These are phyloP conservation scores for Drosophila lacertosa DNA, from an alignment of 1,140 invertebrate species.

Conservation along the genomic window DNA sequence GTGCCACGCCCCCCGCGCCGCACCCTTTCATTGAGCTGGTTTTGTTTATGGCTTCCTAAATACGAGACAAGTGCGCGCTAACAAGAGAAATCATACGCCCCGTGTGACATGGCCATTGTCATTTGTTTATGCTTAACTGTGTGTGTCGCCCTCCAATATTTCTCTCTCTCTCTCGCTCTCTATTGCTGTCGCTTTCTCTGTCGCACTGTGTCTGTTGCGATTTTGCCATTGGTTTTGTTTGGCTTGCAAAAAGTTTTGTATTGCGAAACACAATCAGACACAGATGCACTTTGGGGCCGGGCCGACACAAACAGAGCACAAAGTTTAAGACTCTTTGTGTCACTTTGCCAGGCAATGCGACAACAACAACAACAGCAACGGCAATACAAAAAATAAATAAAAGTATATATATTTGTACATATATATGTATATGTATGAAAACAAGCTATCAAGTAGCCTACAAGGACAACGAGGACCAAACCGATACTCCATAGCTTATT, in stretches of 20 bases:
- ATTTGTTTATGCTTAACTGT: slow-evolving; percentile 60
- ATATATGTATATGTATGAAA: slow-evolving; percentile 26
- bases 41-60: slow-evolving; percentile 72
- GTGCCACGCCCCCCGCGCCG: background rate
- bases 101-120: slow-evolving; percentile 56
- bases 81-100: slow-evolving; percentile 76
- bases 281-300: slow-evolving; percentile 64
- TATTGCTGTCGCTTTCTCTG: background rate
- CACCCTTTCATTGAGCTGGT: slow-evolving; percentile 2
- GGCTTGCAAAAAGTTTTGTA: slow-evolving; percentile 66
- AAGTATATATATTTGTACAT: slow-evolving; percentile 21
- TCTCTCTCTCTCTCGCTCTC: slow-evolving; percentile 10
- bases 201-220: slow-evolving; percentile 25
- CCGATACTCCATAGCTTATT: slow-evolving; percentile 1
- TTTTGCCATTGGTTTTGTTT: slow-evolving; percentile 45
- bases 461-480: background rate
- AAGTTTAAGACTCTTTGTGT: slow-evolving; percentile 52
- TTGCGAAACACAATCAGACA: slow-evolving; percentile 74
- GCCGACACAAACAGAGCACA: slow-evolving; percentile 41
- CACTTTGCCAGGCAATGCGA: slow-evolving; percentile 37
- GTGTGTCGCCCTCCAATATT: slow-evolving; percentile 25
- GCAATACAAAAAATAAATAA: background rate
- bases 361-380: slow-evolving; percentile 8
- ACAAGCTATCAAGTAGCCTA: slow-evolving; percentile 16
- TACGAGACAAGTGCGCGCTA: slow-evolving; percentile 59